A percentile compares a stretch with the other conserved stretches of the same genome.
These are phyloP conservation scores for Drosophila birchii DNA, from an alignment of 2,888 invertebrate genomes.

Conservation along the genomic window DNA sequence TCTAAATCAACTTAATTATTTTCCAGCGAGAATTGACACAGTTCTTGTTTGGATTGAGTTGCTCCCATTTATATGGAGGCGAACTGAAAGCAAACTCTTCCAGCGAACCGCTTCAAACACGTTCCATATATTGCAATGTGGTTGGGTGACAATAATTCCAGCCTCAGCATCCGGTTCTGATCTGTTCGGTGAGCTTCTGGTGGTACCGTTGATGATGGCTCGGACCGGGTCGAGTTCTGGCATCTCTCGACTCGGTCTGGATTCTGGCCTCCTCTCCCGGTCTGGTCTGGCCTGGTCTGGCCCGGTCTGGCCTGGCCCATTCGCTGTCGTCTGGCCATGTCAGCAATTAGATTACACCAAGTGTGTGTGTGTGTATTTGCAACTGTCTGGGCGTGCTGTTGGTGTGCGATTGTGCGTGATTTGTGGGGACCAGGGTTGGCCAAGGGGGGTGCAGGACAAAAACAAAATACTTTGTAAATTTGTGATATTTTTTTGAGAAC, in stretches of 20 bases:
- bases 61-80: slow-evolving; percentile 11
- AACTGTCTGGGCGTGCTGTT: slow-evolving; percentile 38
- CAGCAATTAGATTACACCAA: slow-evolving; percentile 64
- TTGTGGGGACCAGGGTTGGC: slow-evolving; percentile 35
- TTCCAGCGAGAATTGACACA: slow-evolving; percentile 22
- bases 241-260: slow-evolving; percentile 27
- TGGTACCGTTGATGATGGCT: slow-evolving; percentile 26
- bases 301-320: slow-evolving; percentile 32
- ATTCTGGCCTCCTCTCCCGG: slow-evolving; percentile 16
- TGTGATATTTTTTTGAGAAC: neutral
- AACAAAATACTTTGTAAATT: neutral
- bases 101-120: slow-evolving; percentile 20
- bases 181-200: slow-evolving; percentile 12
- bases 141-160: slow-evolving; percentile 39
- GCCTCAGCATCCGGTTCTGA: slow-evolving; percentile 34
- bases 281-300: slow-evolving; percentile 2
- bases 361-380: slow-evolving; percentile 39
- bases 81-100: slow-evolving; percentile 28
- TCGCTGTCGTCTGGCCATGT: slow-evolving; percentile 50
- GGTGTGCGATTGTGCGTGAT: slow-evolving; percentile 43
- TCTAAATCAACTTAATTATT: slow-evolving; percentile 25
- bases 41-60: slow-evolving; percentile 37
- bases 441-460: neutral
- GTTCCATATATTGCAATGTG: slow-evolving; percentile 42
- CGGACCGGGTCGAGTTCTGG: slow-evolving; percentile 5